Conservation (phyloP, 2,888 invertebrate genomes). For the Nomada hirtipes region DNA sequence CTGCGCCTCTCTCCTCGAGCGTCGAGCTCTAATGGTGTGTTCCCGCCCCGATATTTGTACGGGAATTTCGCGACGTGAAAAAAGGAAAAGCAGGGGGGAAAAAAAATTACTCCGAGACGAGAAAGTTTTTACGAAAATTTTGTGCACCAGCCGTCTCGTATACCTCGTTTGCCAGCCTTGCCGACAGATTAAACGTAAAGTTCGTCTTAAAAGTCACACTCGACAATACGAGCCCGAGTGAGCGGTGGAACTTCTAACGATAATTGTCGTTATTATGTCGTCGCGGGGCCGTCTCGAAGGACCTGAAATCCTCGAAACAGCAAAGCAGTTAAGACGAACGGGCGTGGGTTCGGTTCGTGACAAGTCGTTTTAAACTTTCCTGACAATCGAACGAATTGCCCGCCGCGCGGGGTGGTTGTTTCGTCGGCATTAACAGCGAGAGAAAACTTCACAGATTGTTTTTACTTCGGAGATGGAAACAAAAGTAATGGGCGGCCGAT, state of each 20-base stretch:
- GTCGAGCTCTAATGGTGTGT: neutral
- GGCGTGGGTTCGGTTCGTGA: slow-evolving; percentile 39
- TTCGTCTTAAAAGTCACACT: slow-evolving; percentile 22
- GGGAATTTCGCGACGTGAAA: slow-evolving; percentile 4
- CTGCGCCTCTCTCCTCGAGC: slow-evolving; percentile 1
- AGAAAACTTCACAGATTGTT: slow-evolving; percentile 44
- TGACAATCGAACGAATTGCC: slow-evolving; percentile 58
- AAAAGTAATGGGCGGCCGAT: slow-evolving; percentile 1
- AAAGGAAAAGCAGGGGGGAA: neutral
- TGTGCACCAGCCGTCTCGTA: neutral
- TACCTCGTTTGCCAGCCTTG: slow-evolving; percentile 35
- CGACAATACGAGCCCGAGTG: neutral
- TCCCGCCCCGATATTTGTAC: slow-evolving; percentile 10
- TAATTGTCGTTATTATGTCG: slow-evolving; percentile 66
- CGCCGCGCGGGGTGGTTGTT: neutral
- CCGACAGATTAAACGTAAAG: slow-evolving; percentile 38
- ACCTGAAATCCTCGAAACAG: slow-evolving; percentile 57
- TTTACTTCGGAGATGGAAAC: slow-evolving; percentile 11
- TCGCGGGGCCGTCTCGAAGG: slow-evolving; percentile 29
- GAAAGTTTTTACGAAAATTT: slow-evolving; percentile 17
- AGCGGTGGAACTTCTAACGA: slow-evolving; percentile 55
- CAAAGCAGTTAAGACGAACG: slow-evolving; percentile 59
- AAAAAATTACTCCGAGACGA: slow-evolving; percentile 1
- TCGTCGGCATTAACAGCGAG: slow-evolving; percentile 15
- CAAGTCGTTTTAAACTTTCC: slow-evolving; percentile 59